These are phyloP conservation scores for Eleutherodactylus coqui DNA, from an alignment of 2,797 vertebrate genomes.

Conservation along the genomic window DNA sequence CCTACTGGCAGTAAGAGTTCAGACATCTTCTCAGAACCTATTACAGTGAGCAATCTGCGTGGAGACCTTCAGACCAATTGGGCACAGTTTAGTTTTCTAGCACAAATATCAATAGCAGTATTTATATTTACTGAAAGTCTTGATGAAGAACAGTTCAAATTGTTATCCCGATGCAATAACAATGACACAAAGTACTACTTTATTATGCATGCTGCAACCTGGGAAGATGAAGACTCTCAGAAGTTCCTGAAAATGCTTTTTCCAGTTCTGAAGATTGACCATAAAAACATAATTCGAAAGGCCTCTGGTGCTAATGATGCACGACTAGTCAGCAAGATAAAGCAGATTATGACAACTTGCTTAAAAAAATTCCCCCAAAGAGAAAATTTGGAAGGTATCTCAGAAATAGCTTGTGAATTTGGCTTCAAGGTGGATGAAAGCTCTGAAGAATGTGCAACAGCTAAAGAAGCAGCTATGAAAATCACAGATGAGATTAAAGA, in stretches of 20 bases:
- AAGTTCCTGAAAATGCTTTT: slow-evolving; percentile 63
- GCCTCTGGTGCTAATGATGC: slow-evolving; percentile 61
- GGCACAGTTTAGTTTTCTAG: slow-evolving; percentile 75
- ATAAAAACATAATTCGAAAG: slow-evolving; percentile 66
- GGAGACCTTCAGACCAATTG: slow-evolving; percentile 77
- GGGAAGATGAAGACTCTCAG: slow-evolving; percentile 50
- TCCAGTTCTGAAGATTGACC: slow-evolving; percentile 62
- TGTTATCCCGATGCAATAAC: neutral
- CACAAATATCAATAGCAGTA: slow-evolving; percentile 77
- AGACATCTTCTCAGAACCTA: slow-evolving; percentile 75
- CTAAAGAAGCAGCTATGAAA: slow-evolving; percentile 68
- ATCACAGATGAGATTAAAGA: slow-evolving; percentile 71
- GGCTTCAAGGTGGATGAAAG: slow-evolving; percentile 79
- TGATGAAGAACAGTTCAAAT: neutral
- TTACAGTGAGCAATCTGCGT: slow-evolving; percentile 80
- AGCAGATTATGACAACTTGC: slow-evolving; percentile 35
- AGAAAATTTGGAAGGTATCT: slow-evolving; percentile 75
- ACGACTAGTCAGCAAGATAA: slow-evolving; percentile 64
- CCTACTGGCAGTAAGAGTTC: slow-evolving; percentile 73
- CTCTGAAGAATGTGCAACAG: slow-evolving; percentile 71
- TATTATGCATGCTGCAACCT: neutral
- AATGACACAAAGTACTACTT: neutral
- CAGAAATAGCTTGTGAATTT: slow-evolving; percentile 69
- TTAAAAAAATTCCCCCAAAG: slow-evolving; percentile 65
- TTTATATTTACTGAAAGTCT: slow-evolving; percentile 81